phyloP scores from a whole-genome alignment of 35 echinoderm and acorn worm species.

The Apostichopus parvimensis region DNA sequence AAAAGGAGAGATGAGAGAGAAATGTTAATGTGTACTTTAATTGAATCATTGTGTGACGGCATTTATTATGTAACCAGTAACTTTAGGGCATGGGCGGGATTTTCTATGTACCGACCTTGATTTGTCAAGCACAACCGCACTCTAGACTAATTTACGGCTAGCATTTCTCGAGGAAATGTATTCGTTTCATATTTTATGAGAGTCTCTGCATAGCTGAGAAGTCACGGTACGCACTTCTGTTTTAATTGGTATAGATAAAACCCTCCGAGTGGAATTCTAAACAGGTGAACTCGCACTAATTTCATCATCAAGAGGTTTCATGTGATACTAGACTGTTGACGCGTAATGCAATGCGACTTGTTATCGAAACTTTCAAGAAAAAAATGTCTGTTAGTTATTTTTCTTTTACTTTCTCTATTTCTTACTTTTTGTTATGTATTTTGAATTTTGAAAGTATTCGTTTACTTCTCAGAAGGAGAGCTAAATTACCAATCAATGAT shows the following conservation, averaged over 20 bases:
- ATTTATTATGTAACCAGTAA: slow-evolving; percentile 1
- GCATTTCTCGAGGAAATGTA: slow-evolving; percentile 44
- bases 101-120: slow-evolving; percentile 10
- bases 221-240: slow-evolving; percentile 31
- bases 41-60: not conserved
- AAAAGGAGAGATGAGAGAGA: too few species aligned
- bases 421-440: too few species aligned
- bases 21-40: not conserved
- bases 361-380: not conserved
- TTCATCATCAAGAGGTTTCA: slow-evolving; percentile 10
- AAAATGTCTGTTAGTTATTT: not conserved
- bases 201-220: slow-evolving; percentile 27
- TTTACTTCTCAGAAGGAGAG: too few species aligned
- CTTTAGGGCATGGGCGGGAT: not conserved
- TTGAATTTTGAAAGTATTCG: too few species aligned
- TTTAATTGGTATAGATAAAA: slow-evolving; percentile 46
- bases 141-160: slow-evolving; percentile 38
- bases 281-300: slow-evolving; percentile 39
- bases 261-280: slow-evolving; percentile 33
- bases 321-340: slow-evolving; percentile 1
- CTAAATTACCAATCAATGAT: too few species aligned
- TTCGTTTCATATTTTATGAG: slow-evolving; percentile 37
- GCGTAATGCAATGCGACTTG: not conserved
- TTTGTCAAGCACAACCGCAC: slow-evolving; percentile 26
- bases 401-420: too few species aligned